phyloP scores from a whole-genome alignment of 2,797 vertebrate species.

The Urosaurus nigricauda region DNA sequence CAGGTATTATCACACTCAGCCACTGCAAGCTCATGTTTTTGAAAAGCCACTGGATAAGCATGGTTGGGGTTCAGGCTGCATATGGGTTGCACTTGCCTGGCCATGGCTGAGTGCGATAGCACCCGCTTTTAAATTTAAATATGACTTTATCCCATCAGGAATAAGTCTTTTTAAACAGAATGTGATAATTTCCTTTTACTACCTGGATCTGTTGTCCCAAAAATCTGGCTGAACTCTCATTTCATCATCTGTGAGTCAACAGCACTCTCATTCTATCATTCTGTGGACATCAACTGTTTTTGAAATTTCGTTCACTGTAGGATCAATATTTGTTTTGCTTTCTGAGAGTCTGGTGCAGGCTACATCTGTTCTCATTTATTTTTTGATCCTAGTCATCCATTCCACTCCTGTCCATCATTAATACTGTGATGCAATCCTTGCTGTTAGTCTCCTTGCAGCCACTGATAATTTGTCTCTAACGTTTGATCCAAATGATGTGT shows the following conservation, averaged over 20 bases:
- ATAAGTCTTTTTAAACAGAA: too few relatives aligned
- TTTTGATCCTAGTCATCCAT: not conserved
- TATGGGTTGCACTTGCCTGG: too few relatives aligned
- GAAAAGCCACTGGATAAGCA: too few relatives aligned
- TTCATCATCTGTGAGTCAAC: conserved; percentile 4
- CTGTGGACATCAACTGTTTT: not conserved
- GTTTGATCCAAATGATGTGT: not conserved
- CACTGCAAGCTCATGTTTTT: too few relatives aligned
- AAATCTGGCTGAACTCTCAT: not conserved
- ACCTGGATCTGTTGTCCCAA: not conserved
- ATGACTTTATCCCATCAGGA: too few relatives aligned
- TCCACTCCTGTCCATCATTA: not conserved
- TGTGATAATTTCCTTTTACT: not conserved
- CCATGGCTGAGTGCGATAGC: too few relatives aligned
- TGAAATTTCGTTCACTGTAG: not conserved
- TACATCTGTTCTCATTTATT: not conserved
- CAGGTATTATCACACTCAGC: too few relatives aligned
- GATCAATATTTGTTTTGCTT: conserved; percentile 9
- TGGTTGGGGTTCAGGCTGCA: too few relatives aligned
- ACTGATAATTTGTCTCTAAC: not conserved
- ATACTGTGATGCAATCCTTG: not conserved
- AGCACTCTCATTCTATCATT: conserved; percentile 1
- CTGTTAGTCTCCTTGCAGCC: conserved; percentile 1
- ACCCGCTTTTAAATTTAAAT: too few relatives aligned
- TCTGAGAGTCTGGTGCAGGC: not conserved